These are phyloP conservation scores for Poecilia wingei DNA, from an alignment of 2,797 vertebrate genomes.

Conservation along the genomic window DNA sequence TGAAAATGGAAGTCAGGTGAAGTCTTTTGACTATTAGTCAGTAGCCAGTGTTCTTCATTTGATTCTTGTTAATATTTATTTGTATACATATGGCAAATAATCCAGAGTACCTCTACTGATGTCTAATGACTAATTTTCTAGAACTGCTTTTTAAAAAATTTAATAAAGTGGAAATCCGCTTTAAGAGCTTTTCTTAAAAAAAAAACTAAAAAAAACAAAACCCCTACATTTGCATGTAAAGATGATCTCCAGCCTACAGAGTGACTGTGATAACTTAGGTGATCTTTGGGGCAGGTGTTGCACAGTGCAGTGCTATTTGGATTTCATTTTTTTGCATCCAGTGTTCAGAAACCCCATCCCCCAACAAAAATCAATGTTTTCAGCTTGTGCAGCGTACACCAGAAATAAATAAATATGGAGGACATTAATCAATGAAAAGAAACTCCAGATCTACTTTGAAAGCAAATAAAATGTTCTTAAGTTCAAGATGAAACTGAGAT, in stretches of 20 bases:
- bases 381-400: conserved; percentile 45
- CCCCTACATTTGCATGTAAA: conserved; percentile 42
- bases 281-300: conserved; percentile 70
- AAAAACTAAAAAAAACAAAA: conserved; percentile 31
- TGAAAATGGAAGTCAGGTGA: conserved; percentile 70
- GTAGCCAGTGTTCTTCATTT: conserved; percentile 14
- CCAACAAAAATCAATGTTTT: conserved; percentile 50
- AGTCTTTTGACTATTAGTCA: conserved; percentile 40
- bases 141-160: conserved; percentile 12
- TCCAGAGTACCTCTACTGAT: conserved; percentile 30
- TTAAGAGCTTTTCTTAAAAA: conserved; percentile 35
- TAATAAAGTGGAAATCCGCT: conserved; percentile 31
- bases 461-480: conserved; percentile 39
- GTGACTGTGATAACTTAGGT: conserved; percentile 39
- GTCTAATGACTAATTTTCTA: conserved; percentile 39
- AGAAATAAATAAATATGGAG: conserved; percentile 59
- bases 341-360: conserved; percentile 48
- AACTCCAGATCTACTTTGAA: conserved; percentile 48
- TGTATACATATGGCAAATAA: conserved; percentile 46
- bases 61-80: conserved; percentile 15
- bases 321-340: conserved; percentile 72
- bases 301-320: conserved; percentile 70
- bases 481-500: conserved; percentile 38
- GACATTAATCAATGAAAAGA: conserved; percentile 48
- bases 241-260: conserved; percentile 27